Evolutionary conservation across 2,888 invertebrate species (phyloP).

Genomic region (Sipha maydis): DNA sequence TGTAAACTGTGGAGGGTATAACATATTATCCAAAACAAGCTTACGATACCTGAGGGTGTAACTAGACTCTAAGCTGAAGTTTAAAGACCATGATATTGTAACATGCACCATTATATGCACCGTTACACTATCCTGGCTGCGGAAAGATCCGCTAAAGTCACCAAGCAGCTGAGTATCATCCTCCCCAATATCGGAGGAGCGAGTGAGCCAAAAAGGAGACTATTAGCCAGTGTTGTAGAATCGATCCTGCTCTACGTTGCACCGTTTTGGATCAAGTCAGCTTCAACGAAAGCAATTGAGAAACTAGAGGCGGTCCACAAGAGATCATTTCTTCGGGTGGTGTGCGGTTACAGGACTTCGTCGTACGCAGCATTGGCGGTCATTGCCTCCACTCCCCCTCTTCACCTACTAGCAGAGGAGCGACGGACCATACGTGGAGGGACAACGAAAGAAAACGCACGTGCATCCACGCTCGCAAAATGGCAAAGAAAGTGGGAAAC

Average conservation of each 20-base stretch:
- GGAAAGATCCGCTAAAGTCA: background rate
- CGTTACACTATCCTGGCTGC: too few species aligned
- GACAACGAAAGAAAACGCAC: background rate
- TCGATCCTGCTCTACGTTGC: too few species aligned
- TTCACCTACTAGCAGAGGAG: background rate
- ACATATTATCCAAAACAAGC: background rate
- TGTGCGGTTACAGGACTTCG: background rate
- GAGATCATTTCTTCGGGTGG: too few species aligned
- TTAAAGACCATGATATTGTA: background rate
- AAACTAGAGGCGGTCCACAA: too few species aligned
- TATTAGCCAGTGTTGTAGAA: too few species aligned
- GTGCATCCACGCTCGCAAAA: too few species aligned
- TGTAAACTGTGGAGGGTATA: background rate
- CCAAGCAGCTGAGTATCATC: too few species aligned
- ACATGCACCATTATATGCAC: background rate
- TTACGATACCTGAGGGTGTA: background rate
- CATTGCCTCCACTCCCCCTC: background rate
- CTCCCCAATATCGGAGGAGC: too few species aligned
- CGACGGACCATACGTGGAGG: background rate
- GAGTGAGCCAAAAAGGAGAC: too few species aligned
- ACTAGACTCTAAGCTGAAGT: background rate
- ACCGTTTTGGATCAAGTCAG: too few species aligned
- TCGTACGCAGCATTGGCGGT: background rate
- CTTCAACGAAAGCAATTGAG: too few species aligned
- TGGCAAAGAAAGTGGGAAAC: background rate